Evolutionary conservation across 1,140 invertebrate species (phyloP).

Genomic region (Marisa cornuarietis): DNA sequence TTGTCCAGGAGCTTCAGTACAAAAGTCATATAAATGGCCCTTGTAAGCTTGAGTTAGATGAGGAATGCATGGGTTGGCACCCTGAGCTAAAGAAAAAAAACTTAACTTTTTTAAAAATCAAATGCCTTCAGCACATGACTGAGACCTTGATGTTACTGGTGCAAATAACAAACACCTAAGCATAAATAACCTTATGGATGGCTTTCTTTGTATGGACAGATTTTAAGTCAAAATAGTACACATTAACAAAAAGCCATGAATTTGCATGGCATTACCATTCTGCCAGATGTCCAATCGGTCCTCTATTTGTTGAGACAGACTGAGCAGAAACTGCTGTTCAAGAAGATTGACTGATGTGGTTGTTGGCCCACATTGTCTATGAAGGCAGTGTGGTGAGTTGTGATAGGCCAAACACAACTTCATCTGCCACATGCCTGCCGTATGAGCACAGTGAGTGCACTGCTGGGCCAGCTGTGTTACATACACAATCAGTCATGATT

Average conservation of each 20-base stretch:
- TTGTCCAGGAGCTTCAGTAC: neutral
- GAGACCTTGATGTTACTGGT: no score
- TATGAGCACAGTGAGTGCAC: slow-evolving; percentile 5
- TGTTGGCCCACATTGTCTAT: neutral
- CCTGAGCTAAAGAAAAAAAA: no score
- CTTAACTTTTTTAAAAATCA: no score
- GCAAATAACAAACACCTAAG: no score
- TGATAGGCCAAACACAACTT: slow-evolving; percentile 55
- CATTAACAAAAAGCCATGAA: neutral
- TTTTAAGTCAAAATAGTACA: neutral
- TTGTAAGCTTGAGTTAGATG: neutral
- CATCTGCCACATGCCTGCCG: slow-evolving; percentile 50
- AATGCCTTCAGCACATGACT: no score
- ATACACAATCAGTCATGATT: neutral
- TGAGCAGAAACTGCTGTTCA: slow-evolving; percentile 51
- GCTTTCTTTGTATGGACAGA: no score
- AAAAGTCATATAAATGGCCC: neutral
- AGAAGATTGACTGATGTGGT: slow-evolving; percentile 37
- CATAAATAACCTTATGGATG: no score
- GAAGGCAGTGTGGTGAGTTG: slow-evolving; percentile 32
- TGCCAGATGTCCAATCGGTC: slow-evolving; percentile 52
- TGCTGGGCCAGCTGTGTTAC: slow-evolving; percentile 13
- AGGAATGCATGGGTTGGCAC: neutral
- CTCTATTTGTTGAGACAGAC: slow-evolving; percentile 48
- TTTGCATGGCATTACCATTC: slow-evolving; percentile 36